Evolutionary conservation across 2,797 vertebrate genomes (phyloP), one percentile per base, ranked within the genome.

Genomic region (Chaetodon trifasciatus): DNA sequence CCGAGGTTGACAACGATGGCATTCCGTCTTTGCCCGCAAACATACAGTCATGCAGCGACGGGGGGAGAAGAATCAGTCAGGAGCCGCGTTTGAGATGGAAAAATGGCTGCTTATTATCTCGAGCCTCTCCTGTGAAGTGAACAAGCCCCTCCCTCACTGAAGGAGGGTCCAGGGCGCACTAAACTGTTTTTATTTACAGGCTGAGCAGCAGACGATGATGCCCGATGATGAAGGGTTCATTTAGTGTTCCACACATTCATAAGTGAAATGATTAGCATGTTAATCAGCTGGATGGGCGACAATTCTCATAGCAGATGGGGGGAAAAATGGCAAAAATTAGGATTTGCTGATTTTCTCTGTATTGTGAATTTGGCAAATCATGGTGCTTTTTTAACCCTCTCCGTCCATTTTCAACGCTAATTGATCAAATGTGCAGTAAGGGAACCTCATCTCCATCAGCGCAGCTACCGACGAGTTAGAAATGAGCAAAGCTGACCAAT

Each of bases 1-100:
- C 73, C 32, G 79, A 88, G 82, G 78, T 78, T 88, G 89, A 92
- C 87, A 85, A 83, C 28, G 32, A 74, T 64, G 79, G 49, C 84
- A 82, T 88, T 85, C 49, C 69, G 63, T 49, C 75, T 66, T 44
- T 65, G 17, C 32, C 76, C 74, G 56, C 76, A 86, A 79, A 78
- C 39, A 76, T 72, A 73, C 60, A 46, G 24, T 24, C 42, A 1
- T 67, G 50, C 58, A 64, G 42, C 10, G 13, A 66, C 40, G 57
- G 19, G 35, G 0, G 56, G 6, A 5, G 0, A 68, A 12, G 72
- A 74, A 74, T 40, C 15, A 16, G 40, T 79, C 19, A 60, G 67
- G 82, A 79, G 77, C 56, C 78, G 71, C 40, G 6, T 76, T 67
- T 4, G 2, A 32, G 55, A 68, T 58, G 23, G 52, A 65, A 77